phyloP scores from a whole-genome alignment of 35 echinoderm and acorn worm species.

The Hemicentrotus pulcherrimus region DNA sequence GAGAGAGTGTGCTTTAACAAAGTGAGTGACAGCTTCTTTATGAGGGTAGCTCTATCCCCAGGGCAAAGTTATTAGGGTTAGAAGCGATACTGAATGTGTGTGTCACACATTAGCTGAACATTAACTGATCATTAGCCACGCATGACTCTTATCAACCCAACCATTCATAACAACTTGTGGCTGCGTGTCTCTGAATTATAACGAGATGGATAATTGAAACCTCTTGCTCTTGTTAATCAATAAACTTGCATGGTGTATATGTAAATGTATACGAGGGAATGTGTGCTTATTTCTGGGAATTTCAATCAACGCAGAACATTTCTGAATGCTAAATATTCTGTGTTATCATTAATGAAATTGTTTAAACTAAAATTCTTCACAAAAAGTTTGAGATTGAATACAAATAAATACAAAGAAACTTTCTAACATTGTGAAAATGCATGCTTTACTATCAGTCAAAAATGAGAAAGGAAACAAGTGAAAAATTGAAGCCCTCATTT shows the following conservation, averaged over 20 bases:
- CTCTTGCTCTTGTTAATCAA: neutral
- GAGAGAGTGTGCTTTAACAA: neutral
- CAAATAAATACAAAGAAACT: no score
- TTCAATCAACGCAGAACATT: neutral
- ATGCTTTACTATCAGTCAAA: no score
- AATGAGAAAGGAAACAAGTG: no score
- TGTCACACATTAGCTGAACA: neutral
- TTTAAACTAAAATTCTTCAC: no score
- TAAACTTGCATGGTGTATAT: neutral
- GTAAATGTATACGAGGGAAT: neutral
- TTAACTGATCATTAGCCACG: neutral
- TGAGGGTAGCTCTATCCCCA: neutral
- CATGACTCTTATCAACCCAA: neutral
- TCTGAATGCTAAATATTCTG: neutral
- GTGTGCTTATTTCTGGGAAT: neutral
- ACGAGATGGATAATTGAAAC: neutral
- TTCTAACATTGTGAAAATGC: no score
- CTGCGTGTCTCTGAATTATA: neutral
- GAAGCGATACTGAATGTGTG: neutral
- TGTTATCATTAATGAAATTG: no score
- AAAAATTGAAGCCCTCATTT: no score
- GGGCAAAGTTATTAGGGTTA: neutral
- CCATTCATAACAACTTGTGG: neutral
- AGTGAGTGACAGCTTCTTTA: neutral
- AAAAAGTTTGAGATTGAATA: no score